Evolutionary conservation across 1,140 invertebrate genomes (phyloP), one percentile per base, ranked within the genome.

Genomic region (Eriosoma lanigerum): DNA sequence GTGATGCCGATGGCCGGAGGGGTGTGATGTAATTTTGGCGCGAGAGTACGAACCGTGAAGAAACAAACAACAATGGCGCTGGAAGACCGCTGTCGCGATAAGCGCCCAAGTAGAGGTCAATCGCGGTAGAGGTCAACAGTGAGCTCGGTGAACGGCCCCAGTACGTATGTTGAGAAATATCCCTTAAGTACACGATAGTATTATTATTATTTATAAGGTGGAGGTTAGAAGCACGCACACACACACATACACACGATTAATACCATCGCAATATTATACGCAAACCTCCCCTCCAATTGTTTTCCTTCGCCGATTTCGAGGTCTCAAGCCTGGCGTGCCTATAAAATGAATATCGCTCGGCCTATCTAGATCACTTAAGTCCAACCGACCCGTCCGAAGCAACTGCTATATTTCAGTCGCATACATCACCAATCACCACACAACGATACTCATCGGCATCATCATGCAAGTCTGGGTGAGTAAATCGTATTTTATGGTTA

Each of bases 341-440:
- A 76, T 76, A 76, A 56, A 76, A 76, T 15, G 72, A 29, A 76
- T 38, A 54, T 54, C 10, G 50, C 19, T 17, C 52, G 29, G 26
- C 52, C 72, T 15, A 58, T 76, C n/a, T 24, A n/a, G 52, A 76
- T 38, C 72, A 58, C 72, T 56, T 52, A 52, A 73, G 48, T 50
- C 24, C 52, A 3, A 32, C 48, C 26, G 46, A 10, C 72, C n/a
- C 21, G 48, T 54, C 10, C 50, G 12, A 24, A 9, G 48, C 6
- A 38, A 3, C 32, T 38, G 32, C 32, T 8, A 38, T 38, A 38
- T 38, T 38, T 38, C 32, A 8, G 8, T 38, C 8, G 32, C 32
- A 38, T 38, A 38, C 3, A 38, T 38, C 32, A 3, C 3, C 32
- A 38, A 38, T 38, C 32, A 8, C 32, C 32, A n/a, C n/a, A n/a